Evolutionary conservation across 2,113 vertebrate genomes (phyloP).

Genomic region (Narcine bancroftii): DNA sequence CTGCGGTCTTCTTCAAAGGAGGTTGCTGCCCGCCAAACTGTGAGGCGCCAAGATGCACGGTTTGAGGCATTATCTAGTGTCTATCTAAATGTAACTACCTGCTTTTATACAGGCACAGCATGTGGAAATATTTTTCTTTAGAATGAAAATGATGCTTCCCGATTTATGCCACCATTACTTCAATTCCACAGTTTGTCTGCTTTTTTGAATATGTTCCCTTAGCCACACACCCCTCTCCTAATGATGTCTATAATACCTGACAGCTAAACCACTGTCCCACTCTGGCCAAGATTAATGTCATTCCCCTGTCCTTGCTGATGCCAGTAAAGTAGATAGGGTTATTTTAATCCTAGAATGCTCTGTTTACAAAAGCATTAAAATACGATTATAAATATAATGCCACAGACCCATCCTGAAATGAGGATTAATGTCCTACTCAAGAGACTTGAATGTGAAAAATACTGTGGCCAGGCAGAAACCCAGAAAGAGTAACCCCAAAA

Average conservation of each 20-base stretch:
- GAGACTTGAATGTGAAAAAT: not conserved
- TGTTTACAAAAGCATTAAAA: not conserved
- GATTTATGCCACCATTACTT: not conserved
- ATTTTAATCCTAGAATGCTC: not conserved
- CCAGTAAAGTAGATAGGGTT: not conserved
- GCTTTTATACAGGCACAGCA: too few species aligned
- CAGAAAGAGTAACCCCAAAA: too few species aligned
- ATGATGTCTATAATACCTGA: not conserved
- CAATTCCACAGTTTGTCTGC: not conserved
- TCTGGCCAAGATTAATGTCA: not conserved
- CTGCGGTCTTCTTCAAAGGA: too few species aligned
- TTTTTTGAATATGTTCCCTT: not conserved
- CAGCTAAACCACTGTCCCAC: not conserved
- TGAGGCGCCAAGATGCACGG: too few species aligned
- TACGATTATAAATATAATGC: conserved; percentile 8
- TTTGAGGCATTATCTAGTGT: too few species aligned
- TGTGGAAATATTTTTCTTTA: not conserved
- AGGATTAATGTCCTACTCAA: not conserved
- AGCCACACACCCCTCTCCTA: not conserved
- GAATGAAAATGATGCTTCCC: not conserved
- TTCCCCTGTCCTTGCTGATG: not conserved
- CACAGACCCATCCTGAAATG: not conserved
- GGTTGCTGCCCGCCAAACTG: too few species aligned
- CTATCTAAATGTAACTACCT: not conserved
- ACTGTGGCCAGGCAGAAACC: not conserved